Evolutionary conservation across 1,140 invertebrate genomes (phyloP).

Genomic region (Pseudomyrmex gracilis): DNA sequence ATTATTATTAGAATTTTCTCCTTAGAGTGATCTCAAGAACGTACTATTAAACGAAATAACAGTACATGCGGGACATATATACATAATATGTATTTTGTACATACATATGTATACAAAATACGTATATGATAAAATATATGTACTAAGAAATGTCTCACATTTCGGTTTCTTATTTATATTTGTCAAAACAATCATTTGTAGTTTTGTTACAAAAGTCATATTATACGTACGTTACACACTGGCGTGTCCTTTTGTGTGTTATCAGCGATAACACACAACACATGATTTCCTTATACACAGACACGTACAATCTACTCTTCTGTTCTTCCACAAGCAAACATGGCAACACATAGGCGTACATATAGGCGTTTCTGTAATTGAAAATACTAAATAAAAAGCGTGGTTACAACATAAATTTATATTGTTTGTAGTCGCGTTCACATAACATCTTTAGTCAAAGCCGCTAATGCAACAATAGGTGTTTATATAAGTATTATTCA

Average conservation of each 20-base stretch:
- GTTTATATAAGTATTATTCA: constrained; percentile 40
- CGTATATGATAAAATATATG: no score
- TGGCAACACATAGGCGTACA: neutral
- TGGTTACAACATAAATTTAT: neutral
- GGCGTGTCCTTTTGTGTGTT: neutral
- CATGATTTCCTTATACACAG: constrained; percentile 45
- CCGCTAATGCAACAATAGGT: constrained; percentile 28
- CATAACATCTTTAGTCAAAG: neutral
- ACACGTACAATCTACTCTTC: constrained; percentile 10
- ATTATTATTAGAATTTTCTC: no score
- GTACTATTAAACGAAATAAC: no score
- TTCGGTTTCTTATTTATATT: neutral
- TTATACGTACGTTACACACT: constrained; percentile 4
- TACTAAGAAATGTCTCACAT: no score
- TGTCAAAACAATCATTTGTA: neutral
- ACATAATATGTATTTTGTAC: no score
- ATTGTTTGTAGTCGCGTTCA: neutral
- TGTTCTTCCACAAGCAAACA: neutral
- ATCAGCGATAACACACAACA: constrained; percentile 70
- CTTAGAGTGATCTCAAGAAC: no score
- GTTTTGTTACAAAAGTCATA: constrained; percentile 1
- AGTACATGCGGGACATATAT: no score
- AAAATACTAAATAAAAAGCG: no score
- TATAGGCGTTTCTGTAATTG: no score
- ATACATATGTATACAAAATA: no score